Evolutionary conservation across 92 coral and sea anemone genomes (phyloP), one percentile per base, ranked within the genome.

Genomic region (Epizoanthus fatuus): DNA sequence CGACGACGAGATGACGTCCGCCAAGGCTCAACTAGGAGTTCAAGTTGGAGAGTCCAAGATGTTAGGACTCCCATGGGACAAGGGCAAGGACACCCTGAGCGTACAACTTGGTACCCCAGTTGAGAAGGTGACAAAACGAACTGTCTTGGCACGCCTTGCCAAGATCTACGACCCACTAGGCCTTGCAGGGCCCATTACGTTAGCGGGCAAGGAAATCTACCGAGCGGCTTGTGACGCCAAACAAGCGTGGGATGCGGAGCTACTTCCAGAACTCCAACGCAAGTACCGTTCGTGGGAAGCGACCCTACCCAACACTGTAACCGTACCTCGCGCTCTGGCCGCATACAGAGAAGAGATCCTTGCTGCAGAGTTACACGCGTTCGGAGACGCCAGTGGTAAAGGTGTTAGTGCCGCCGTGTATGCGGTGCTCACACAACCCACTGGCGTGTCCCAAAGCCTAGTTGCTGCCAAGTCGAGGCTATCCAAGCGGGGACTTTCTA

Each of bases 351-450:
- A 57, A 57, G 63, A 57, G 63, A 57, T 57, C 63, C 63, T 57
- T 57, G 63, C 63, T 22, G 63, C 63, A n/a, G 63, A 57, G 72
- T 70, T 10, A 2, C 47, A 42, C 47, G 7, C 47, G 6, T 42
- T 42, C 2, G 47, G 47, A 42, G 86, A 81, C 49, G 86, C 86
- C 3, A 81, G 86, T 67, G 74, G 75, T 7, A 66, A 81, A 20
- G 85, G 85, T 38, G 85, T 81, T n/a, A 47, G 64, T 37, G 86
- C 86, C 2, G 72, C 86, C n/a, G 63, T 81, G 29, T 45, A 63
- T 45, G 86, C 85, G 12, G 85, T 80, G 42, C 44, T 80, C 39
- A 52, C 13, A 11, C 81, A 76, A 57, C 65, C 66, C 10, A 53
- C 60, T 17, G 81, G 81, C 20, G 37, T 52, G 4, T 76, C 81